Evolutionary conservation across 2,113 vertebrate genomes (phyloP).

Genomic region (Lota lota): DNA sequence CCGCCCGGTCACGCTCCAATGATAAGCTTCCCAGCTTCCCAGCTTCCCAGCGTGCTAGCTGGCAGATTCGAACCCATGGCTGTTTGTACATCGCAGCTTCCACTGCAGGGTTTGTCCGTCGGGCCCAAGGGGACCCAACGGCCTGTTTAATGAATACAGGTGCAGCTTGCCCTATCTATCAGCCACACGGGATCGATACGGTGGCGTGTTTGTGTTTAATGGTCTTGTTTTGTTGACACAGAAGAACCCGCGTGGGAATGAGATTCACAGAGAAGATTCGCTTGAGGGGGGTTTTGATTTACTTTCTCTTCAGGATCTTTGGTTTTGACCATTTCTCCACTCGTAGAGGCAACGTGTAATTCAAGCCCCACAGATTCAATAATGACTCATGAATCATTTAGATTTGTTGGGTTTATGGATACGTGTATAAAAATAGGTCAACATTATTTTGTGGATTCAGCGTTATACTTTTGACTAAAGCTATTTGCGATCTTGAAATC

Average conservation of each 20-base stretch:
- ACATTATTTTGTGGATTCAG: too few relatives aligned
- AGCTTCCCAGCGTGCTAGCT: too few relatives aligned
- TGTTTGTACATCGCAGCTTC: constrained; percentile 21
- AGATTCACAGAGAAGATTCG: neutral
- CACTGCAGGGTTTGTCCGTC: constrained; percentile 36
- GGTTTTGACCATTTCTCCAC: too few relatives aligned
- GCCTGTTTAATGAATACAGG: constrained; percentile 68
- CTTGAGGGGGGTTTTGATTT: too few relatives aligned
- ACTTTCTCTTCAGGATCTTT: too few relatives aligned
- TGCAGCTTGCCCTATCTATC: constrained; percentile 60
- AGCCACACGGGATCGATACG: constrained; percentile 65
- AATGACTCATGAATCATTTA: too few relatives aligned
- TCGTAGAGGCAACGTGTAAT: too few relatives aligned
- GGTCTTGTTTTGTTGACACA: constrained; percentile 56
- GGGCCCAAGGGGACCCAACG: constrained; percentile 49
- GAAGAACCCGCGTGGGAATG: constrained; percentile 20
- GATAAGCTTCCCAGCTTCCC: constrained; percentile 45
- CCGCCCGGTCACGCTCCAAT: constrained; percentile 30
- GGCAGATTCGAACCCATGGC: constrained; percentile 38
- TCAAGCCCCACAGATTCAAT: too few relatives aligned
- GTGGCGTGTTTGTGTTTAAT: constrained; percentile 59
- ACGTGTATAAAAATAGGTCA: too few relatives aligned
- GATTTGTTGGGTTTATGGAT: too few relatives aligned
- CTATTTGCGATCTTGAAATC: too few relatives aligned
- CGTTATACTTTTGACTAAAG: too few relatives aligned